These are phyloP conservation scores for Andrena hattorfiana DNA, from an alignment of 2,888 invertebrate species.

Conservation along the genomic window DNA sequence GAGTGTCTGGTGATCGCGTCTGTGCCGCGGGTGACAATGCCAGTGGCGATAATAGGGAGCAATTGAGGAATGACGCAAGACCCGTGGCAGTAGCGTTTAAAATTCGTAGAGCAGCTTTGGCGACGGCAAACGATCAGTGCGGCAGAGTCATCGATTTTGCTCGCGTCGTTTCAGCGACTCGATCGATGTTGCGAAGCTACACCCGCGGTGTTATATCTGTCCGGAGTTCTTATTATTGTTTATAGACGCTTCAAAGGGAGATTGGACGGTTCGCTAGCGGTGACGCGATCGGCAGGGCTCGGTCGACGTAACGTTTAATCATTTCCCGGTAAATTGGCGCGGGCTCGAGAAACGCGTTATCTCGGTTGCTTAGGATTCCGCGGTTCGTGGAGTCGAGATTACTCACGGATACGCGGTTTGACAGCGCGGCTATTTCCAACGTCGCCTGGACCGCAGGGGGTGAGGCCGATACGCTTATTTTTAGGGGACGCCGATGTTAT, in stretches of 20 bases:
- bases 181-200: neutral
- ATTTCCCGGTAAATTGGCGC: constrained; percentile 19
- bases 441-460: constrained; percentile 44
- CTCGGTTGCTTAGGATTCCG: constrained; percentile 21
- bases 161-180: constrained; percentile 9
- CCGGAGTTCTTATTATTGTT: neutral
- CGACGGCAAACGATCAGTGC: neutral
- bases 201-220: neutral
- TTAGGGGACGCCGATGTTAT: constrained; percentile 79
- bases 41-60: neutral
- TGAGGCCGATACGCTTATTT: constrained; percentile 75
- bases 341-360: constrained; percentile 34
- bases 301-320: constrained; percentile 19
- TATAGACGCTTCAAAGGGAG: neutral
- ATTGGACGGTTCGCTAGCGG: constrained; percentile 3
- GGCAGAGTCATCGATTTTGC: neutral
- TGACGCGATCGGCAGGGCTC: constrained; percentile 17
- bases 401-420: constrained; percentile 60
- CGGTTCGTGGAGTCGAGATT: constrained; percentile 61
- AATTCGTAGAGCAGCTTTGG: constrained; percentile 28
- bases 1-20: neutral
- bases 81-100: constrained; percentile 12
- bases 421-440: constrained; percentile 67
- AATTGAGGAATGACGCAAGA: constrained; percentile 35
- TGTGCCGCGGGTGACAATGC: neutral